Evolutionary conservation across 2,888 invertebrate genomes (phyloP).

Genomic region (Chymomyza caudatula): DNA sequence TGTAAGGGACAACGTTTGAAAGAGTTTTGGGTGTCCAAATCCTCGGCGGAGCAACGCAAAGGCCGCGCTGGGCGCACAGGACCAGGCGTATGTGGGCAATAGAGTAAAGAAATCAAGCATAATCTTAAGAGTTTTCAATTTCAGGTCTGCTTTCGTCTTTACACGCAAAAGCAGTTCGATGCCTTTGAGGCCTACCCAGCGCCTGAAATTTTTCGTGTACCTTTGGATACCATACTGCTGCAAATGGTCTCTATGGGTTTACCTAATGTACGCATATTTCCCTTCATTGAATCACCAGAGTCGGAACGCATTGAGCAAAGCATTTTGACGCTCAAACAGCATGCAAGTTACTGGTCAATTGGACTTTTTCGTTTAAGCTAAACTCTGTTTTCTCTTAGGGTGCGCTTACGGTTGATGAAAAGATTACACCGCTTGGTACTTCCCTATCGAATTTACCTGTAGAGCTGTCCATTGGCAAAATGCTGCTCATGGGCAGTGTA

Average conservation of each 20-base stretch:
- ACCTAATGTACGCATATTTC: constrained; percentile 93
- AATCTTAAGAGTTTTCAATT: background rate
- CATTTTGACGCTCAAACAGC: constrained; percentile 90
- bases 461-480: constrained; percentile 96
- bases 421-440: constrained; percentile 90
- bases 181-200: constrained; percentile 90
- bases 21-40: constrained; percentile 98
- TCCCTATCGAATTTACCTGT: constrained; percentile 94
- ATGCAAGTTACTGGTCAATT: constrained; percentile 78
- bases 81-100: constrained; percentile 83
- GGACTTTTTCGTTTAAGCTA: too few relatives aligned
- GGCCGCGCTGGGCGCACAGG: constrained; percentile 97
- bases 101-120: background rate
- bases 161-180: constrained; percentile 89
- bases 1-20: constrained; percentile 93
- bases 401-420: constrained; percentile 88
- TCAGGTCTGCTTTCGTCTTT: constrained; percentile 90
- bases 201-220: constrained; percentile 96
- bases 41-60: constrained; percentile 97
- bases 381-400: constrained; percentile 79
- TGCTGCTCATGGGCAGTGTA: constrained; percentile 93
- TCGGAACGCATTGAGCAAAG: constrained; percentile 91
- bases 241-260: constrained; percentile 97
- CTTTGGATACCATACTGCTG: constrained; percentile 92
- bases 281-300: constrained; percentile 96